Evolutionary conservation across 1,140 invertebrate species (phyloP).

Genomic region (Apis florea): DNA sequence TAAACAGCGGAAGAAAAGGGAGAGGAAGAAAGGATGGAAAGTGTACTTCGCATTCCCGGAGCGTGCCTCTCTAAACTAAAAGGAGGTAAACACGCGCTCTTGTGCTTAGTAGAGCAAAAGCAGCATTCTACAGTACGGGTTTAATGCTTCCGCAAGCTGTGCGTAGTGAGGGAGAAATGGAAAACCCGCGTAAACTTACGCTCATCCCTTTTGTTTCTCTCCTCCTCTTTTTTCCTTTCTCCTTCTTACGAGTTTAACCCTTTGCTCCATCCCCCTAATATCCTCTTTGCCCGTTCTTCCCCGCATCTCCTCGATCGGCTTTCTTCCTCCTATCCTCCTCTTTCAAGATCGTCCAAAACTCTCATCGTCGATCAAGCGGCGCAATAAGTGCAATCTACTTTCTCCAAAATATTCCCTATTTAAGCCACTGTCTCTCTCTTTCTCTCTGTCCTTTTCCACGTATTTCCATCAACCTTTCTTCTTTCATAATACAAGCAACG

Average conservation of each 20-base stretch:
- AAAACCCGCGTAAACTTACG: slow-evolving; percentile 38
- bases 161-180: slow-evolving; percentile 42
- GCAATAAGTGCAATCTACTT: slow-evolving; percentile 15
- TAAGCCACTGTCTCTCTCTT: neutral
- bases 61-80: slow-evolving; percentile 60
- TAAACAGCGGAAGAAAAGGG: slow-evolving; percentile 33
- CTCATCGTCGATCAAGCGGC: neutral
- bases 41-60: slow-evolving; percentile 63
- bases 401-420: slow-evolving; percentile 7
- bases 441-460: neutral
- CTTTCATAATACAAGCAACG: neutral
- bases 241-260: neutral
- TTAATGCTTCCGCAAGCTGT: slow-evolving; percentile 28
- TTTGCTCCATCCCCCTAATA: neutral
- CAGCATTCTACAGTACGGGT: slow-evolving; percentile 38
- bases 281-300: neutral
- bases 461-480: neutral
- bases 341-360: no score
- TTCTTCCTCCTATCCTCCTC: no score
- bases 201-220: slow-evolving; percentile 1
- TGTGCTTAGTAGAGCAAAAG: slow-evolving; percentile 53
- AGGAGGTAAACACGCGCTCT: slow-evolving; percentile 65
- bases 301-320: neutral
- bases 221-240: neutral
- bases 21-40: slow-evolving; percentile 54